Evolutionary conservation across 2,113 vertebrate genomes (phyloP), one percentile per base, ranked within the genome.

Genomic region (Pachyramphus minor): DNA sequence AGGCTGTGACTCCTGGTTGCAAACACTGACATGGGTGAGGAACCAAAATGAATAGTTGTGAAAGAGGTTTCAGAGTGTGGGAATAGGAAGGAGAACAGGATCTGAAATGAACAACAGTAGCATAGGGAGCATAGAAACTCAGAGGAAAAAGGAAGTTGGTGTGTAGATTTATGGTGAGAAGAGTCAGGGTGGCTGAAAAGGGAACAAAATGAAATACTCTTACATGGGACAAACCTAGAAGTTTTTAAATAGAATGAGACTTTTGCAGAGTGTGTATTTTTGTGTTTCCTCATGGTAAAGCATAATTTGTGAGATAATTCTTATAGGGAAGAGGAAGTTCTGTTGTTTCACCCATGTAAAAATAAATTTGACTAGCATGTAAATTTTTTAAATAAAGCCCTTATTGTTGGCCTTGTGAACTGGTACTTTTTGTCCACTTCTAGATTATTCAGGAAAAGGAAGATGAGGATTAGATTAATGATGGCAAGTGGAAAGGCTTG

Each of bases 341-440:
- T 74, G 8, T 75, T 94, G 35, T 45, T 94, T 92, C 64, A 39
- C 49, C 52, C 52, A n/a, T 69, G 52, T 84, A 52, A 88, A 95
- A 95, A 60, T 88, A 72, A 78, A 95, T 96, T 96, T 95, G 90
- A 68, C 88, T 96, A 28, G 37, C 44, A 84, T 94, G 86, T 86
- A 93, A 80, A 90, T 92, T 88, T 90, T 56, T 77, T 0, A 59
- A 95, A 59, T 88, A 94, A 81, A 67, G 39, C 41, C 11, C 3
- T 1, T 35, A 16, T 89, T 93, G 84, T 91, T 91, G 33, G 19
- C 20, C 33, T 27, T 53, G 55, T 58, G 77, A 90, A 52, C 17
- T 45, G 60, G 64, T 89, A 73, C n/a, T 89, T 89, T 68, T 75
- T 5, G 12, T 76, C 41, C 1, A 1, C 45, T 84, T 68, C 52